phyloP scores from a whole-genome alignment of 2,797 vertebrate genomes.

The Crax fasciolata region DNA sequence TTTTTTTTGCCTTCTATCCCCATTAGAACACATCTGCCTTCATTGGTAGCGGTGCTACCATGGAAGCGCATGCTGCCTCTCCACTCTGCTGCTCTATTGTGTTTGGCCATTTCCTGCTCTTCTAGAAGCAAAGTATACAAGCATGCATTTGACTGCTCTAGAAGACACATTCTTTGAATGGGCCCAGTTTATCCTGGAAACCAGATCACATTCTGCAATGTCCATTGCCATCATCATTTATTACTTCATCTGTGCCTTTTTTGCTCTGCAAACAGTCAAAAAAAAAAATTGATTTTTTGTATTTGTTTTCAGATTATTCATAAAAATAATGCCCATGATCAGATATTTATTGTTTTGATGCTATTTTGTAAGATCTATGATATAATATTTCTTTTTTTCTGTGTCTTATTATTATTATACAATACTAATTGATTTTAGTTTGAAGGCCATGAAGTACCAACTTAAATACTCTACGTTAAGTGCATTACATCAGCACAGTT shows the following conservation, averaged over 20 bases:
- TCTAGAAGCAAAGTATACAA: neutral
- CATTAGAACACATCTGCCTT: neutral
- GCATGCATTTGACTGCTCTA: neutral
- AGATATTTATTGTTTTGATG: neutral
- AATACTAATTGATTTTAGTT: neutral
- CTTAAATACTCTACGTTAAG: neutral
- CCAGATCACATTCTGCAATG: neutral
- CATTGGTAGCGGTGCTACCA: neutral
- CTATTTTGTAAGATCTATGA: neutral
- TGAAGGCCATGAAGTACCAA: neutral
- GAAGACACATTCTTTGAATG: neutral
- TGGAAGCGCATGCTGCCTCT: neutral
- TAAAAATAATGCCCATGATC: neutral
- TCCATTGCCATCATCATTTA: fast-evolving
- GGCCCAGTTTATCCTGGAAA: constrained; percentile 4
- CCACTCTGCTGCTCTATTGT: neutral
- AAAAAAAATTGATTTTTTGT: neutral
- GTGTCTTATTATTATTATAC: neutral
- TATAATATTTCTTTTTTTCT: neutral
- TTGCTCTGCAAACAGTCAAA: neutral
- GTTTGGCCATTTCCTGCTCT: neutral
- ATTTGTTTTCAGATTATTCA: neutral
- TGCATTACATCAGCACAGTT: neutral
- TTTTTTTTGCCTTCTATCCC: neutral
- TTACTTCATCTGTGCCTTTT: neutral